Base-by-base conservation (phyloP, 37 sponge, comb jelly and placozoan genomes). In the Beroe forskalii region DNA sequence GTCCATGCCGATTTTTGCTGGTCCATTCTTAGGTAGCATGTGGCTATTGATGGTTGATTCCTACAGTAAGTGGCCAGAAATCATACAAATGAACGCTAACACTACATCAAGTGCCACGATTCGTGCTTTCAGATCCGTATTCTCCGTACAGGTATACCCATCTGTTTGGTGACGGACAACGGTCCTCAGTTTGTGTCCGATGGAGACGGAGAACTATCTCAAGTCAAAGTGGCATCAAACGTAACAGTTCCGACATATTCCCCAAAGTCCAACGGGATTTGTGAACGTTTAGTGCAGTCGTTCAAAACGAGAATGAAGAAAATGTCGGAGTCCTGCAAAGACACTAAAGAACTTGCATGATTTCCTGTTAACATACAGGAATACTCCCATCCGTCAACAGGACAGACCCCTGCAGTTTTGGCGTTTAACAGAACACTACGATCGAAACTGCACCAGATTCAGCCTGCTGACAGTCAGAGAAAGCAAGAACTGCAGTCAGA, bases 301-400 rank as follows among this genome's bases (percentile, higher is more conserved):
- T 69, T 69, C 38, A 69, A 69, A 17, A 33, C 38, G 19, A 37
- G 37, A 19, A 69, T 69, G 72, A 69, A 69, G 72, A 69, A 69
- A 17, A 69, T 69, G 72, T 36, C 19, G 27, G 1, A 32, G 32
- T 27, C 27, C 32, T 33, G 32, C 35, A 32, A 27, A 32, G 38
- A 69, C 32, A 33, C 32, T 36, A 19, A 69, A 6, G 24, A 63
- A 63, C 30, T 28, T 63, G 28, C 25, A 9, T 8, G 17, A 63
- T 23, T 63, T 8, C 22, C 30, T 63, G 3, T 3, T 63, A 27
- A 63, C 17, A 8, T 63, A 63, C 17, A 8, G 17, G 22, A 63
- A 63, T 27, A 63, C 66, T 24, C 66, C 66, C 66, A 63, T n/a
- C 4, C 66, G 3, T 6, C 66, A 63, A 63, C 66, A 27, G 28